Percentiles rank a stretch among this genome's conserved stretches.
Conservation (phyloP, 2,113 vertebrate species). For the Rousettus leschenaultii region DNA sequence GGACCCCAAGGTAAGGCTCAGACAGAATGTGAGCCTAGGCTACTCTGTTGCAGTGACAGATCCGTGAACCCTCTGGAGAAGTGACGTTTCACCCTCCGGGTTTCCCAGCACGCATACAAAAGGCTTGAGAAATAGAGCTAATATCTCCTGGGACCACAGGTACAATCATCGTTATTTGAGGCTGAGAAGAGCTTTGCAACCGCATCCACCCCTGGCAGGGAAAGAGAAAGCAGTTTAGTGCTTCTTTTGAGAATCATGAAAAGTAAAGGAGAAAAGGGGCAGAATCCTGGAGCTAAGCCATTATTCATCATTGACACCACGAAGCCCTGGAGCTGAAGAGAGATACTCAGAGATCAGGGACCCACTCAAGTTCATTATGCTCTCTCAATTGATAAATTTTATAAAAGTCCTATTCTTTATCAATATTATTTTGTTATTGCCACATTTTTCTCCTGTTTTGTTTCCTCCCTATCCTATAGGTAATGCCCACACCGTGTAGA, state of each 20-base stretch:
- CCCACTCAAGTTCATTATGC: not conserved
- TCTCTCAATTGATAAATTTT: not conserved
- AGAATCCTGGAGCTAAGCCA: not conserved
- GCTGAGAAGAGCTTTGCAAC: not conserved
- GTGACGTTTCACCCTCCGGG: not conserved
- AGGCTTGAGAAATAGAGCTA: not conserved
- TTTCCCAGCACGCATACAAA: conserved; percentile 37
- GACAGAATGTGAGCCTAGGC: not conserved
- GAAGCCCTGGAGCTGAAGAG: not conserved
- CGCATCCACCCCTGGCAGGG: not conserved
- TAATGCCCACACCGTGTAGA: not conserved
- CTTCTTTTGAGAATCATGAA: conserved; percentile 2
- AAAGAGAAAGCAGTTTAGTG: not conserved
- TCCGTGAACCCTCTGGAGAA: not conserved
- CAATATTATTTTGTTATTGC: not conserved
- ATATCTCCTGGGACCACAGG: not conserved
- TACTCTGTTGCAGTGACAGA: not conserved
- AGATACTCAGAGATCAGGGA: not conserved
- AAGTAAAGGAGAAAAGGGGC: not conserved
- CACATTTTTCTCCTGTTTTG: not conserved
- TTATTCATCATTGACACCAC: no score
- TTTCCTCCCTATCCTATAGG: not conserved
- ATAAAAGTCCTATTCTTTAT: not conserved
- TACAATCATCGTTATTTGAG: not conserved
- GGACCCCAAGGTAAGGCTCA: not conserved